Evolutionary conservation across 1,140 invertebrate species (phyloP).

Genomic region (Euborellia annulipes): DNA sequence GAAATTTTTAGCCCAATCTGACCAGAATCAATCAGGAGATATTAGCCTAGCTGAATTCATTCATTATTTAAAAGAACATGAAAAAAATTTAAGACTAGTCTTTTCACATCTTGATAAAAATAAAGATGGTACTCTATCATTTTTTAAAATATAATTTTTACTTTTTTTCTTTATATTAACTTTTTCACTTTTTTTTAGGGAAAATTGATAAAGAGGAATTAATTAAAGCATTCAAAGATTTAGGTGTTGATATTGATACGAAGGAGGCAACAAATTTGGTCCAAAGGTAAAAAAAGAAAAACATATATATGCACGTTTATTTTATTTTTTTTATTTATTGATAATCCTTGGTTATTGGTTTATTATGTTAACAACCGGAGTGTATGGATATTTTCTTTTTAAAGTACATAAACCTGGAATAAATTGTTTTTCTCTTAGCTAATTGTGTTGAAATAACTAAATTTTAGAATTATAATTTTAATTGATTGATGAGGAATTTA

Average conservation of each 20-base stretch:
- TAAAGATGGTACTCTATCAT: slow-evolving; percentile 68
- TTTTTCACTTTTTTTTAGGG: slow-evolving; percentile 33
- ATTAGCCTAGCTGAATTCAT: slow-evolving; percentile 84
- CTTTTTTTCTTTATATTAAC: background rate
- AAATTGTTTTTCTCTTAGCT: too few relatives aligned
- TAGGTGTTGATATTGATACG: slow-evolving; percentile 58
- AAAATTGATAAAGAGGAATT: slow-evolving; percentile 73
- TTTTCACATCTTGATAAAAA: slow-evolving; percentile 86
- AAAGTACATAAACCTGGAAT: too few relatives aligned
- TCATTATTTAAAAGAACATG: slow-evolving; percentile 82
- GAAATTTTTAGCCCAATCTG: slow-evolving; percentile 75
- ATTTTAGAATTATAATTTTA: too few relatives aligned
- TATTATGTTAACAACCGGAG: too few relatives aligned
- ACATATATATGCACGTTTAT: too few relatives aligned
- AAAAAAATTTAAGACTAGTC: slow-evolving; percentile 75
- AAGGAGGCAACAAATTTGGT: slow-evolving; percentile 60
- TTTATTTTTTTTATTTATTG: too few relatives aligned
- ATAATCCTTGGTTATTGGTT: too few relatives aligned
- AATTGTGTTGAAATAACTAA: background rate
- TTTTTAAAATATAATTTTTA: too few relatives aligned
- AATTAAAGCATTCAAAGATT: slow-evolving; percentile 60
- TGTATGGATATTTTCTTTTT: too few relatives aligned
- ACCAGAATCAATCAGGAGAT: slow-evolving; percentile 70
- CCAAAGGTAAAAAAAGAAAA: slow-evolving; percentile 39
- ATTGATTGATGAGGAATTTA: too few relatives aligned